Conservation (phyloP, 2,888 invertebrate species). For the Taenaris catops region DNA sequence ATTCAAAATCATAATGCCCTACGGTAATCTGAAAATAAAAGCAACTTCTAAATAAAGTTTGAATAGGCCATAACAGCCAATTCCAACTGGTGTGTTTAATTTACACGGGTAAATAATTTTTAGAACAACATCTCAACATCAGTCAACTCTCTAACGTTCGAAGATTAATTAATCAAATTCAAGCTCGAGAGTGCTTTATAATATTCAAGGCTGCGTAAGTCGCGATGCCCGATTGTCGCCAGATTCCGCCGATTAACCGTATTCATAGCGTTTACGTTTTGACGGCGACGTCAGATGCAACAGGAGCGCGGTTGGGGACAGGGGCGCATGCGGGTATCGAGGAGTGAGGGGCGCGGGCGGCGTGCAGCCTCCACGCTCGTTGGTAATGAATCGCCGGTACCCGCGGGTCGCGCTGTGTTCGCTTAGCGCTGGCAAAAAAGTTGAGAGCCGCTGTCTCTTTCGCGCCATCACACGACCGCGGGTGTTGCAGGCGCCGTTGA, state of each 20-base stretch:
- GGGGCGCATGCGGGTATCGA: slow-evolving; percentile 48
- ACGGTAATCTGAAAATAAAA: too few relatives aligned
- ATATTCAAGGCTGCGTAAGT: slow-evolving; percentile 23
- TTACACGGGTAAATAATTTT: too few relatives aligned
- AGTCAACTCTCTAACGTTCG: too few relatives aligned
- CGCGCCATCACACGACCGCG: slow-evolving; percentile 57
- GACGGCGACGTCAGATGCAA: slow-evolving; percentile 73
- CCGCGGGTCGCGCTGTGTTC: slow-evolving; percentile 66
- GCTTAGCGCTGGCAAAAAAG: slow-evolving; percentile 63
- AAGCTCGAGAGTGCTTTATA: slow-evolving; percentile 6
- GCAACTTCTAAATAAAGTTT: too few relatives aligned
- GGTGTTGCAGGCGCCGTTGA: slow-evolving; percentile 20
- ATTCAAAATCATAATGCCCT: too few relatives aligned
- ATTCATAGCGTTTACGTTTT: slow-evolving; percentile 72
- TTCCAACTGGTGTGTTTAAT: too few relatives aligned
- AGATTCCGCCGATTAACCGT: slow-evolving; percentile 67
- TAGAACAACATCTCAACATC: too few relatives aligned
- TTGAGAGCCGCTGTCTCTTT: slow-evolving; percentile 55
- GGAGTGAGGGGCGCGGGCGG: slow-evolving; percentile 44
- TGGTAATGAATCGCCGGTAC: slow-evolving; percentile 75
- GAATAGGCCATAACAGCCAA: too few relatives aligned
- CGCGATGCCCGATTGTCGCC: slow-evolving; percentile 60
- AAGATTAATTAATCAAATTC: slow-evolving; percentile 13
- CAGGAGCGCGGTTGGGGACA: slow-evolving; percentile 66
- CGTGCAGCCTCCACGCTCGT: slow-evolving; percentile 68